phyloP scores from a whole-genome alignment of 2,888 invertebrate species.

The Crossocerus cetratus region DNA sequence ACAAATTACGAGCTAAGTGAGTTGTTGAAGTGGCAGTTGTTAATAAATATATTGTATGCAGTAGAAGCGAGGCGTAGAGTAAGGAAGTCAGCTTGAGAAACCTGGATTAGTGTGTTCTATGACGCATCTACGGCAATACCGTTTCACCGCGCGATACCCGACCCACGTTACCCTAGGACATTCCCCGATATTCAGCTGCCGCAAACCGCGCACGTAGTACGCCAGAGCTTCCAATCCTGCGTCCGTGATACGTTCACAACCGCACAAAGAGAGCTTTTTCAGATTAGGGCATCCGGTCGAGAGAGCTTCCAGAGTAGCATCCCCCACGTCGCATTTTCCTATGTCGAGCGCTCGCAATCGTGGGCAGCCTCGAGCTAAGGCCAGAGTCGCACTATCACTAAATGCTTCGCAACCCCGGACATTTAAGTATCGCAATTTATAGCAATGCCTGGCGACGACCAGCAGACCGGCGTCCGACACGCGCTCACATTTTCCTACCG shows the following conservation, averaged over 20 bases:
- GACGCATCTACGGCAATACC: slow-evolving; percentile 93
- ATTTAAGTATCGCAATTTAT: slow-evolving; percentile 92
- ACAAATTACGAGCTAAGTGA: slow-evolving; percentile 45
- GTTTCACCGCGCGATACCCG: slow-evolving; percentile 94
- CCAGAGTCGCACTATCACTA: slow-evolving; percentile 94
- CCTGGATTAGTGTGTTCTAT: slow-evolving; percentile 97
- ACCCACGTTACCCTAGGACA: slow-evolving; percentile 90
- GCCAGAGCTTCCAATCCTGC: slow-evolving; percentile 92
- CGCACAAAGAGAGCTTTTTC: slow-evolving; percentile 92
- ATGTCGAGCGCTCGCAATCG: slow-evolving; percentile 91
- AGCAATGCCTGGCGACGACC: slow-evolving; percentile 91
- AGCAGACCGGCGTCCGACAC: slow-evolving; percentile 94
- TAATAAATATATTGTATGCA: slow-evolving; percentile 62
- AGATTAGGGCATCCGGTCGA: slow-evolving; percentile 94
- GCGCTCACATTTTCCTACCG: slow-evolving; percentile 95
- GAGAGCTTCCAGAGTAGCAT: slow-evolving; percentile 90
- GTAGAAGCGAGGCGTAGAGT: slow-evolving; percentile 24
- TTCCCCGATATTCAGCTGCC: slow-evolving; percentile 95
- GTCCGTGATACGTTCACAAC: slow-evolving; percentile 94
- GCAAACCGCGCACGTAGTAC: slow-evolving; percentile 92
- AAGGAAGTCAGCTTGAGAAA: slow-evolving; percentile 80
- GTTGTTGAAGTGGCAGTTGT: slow-evolving; percentile 44
- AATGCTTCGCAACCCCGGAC: slow-evolving; percentile 95
- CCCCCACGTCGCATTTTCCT: slow-evolving; percentile 96
- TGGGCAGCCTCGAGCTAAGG: slow-evolving; percentile 90